Evolutionary conservation across 2,113 vertebrate species (phyloP), one percentile per base, ranked within the genome.

Genomic region (Daphoenositta chrysoptera): DNA sequence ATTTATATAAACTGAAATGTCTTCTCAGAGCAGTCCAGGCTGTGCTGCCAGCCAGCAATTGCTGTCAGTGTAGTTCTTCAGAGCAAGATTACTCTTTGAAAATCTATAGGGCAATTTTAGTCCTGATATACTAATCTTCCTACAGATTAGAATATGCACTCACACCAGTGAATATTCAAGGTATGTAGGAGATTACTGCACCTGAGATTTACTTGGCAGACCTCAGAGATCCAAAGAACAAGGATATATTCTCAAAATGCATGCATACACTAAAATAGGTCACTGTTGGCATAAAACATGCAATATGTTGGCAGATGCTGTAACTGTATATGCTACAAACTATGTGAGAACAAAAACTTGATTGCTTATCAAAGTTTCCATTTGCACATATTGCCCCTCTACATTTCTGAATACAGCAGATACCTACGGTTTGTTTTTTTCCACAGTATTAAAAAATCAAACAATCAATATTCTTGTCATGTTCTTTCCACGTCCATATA

Each of bases 141-240:
- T 87, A 82, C 47, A 78, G 68, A 63, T 60, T 54, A 75, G 79
- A 80, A 92, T 47, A 86, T 15, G 54, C 80, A 64, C 61, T 83
- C 27, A 33, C 68, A 61, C 42, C 69, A 61, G 72, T 70, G 83
- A 92, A 92, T 83, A 92, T 92, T 81, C 80, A 82, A 80, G 40
- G 44, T 63, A 60, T 47, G 45, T 44, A 88, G 73, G 33, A 94
- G 79, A 93, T 90, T 40, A 75, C 69, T 7, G 17, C 85, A 97
- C 82, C 92, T 93, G 88, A 93, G 87, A 92, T 93, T 78, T 95
- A 86, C 53, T 18, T 77, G 89, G 57, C 79, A 92, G 71, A 83
- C 60, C 51, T 95, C 57, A 68, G 39, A 89, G 54, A 83, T 93
- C 64, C 28, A n/a, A 77, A 56, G 78, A 87, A 71, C 31, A 75